Evolutionary conservation across 2,888 invertebrate genomes (phyloP), one percentile per base, ranked within the genome.

Genomic region (Pristionchus japonicus): DNA sequence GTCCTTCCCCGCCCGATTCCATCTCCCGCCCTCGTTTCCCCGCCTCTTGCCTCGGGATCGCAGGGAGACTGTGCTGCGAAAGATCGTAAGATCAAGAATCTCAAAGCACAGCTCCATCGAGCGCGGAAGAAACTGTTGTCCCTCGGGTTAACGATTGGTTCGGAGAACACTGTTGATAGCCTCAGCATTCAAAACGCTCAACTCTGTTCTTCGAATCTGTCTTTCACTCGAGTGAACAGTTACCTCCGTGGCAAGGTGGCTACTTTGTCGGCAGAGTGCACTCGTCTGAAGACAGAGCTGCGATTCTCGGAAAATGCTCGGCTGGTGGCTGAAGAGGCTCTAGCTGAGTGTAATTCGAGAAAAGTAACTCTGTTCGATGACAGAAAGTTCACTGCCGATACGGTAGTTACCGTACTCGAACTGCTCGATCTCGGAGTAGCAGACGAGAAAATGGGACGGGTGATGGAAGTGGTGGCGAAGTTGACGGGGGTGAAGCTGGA

Each of bases 391-490:
- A 27, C 84, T n/a, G 31, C 84, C 11, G 84, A 37, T 15, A 52
- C 52, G 27, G 52, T 83, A 47, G 31, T 13, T 47, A 52, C 49
- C 82, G 82, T 83, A 83, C 82, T 83, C 82, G 47, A 47, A 49
- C 82, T 83, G 27, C 13, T 52, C 15, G 31, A 83, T 34, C 34
- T 47, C n/a, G 61, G 61, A 23, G 84, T 84, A 17, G 52, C 84
- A n/a, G 84, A 84, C n/a, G 84, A 84, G 57, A 52, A 57, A 84
- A 31, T 84, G 15, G 57, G 57, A 11, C 13, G 37, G 34, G 84
- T 84, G 84, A 57, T 84, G 84, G 57, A 84, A 23, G 17, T 37
- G 40, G 61, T 84, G 52, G 52, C 84, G 52, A 84, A 37, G n/a
- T n/a, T 84, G n/a, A 27, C 49, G 37, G 83, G 83, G 57, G 57